Percentiles rank a stretch among this genome's conserved stretches.
These are phyloP conservation scores for Orussus abietinus DNA, from an alignment of 1,140 invertebrate genomes.

Conservation along the genomic window DNA sequence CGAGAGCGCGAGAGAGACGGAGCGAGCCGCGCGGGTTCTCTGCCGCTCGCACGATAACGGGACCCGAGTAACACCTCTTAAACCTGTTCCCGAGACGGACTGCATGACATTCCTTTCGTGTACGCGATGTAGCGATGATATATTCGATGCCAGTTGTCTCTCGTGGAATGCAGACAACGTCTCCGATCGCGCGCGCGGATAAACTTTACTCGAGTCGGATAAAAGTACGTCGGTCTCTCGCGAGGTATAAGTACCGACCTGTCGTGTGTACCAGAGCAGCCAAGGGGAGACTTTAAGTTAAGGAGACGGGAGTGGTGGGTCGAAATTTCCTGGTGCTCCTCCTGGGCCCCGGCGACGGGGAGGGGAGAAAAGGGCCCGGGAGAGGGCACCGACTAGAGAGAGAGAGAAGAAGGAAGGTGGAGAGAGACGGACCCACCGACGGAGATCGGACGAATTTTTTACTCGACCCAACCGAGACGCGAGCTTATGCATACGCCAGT, in stretches of 20 bases:
- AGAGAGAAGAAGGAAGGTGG: slow-evolving; percentile 9
- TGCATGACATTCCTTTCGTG: slow-evolving; percentile 26
- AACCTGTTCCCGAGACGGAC: slow-evolving; percentile 22
- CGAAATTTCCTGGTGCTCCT: no score
- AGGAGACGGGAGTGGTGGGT: no score
- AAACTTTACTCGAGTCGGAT: slow-evolving; percentile 19
- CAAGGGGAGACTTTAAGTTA: no score
- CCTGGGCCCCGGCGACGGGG: no score
- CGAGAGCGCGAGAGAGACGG: no score
- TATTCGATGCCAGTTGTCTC: slow-evolving; percentile 29
- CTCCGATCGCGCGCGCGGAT: slow-evolving; percentile 24
- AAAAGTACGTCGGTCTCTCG: no score
- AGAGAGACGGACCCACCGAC: slow-evolving; percentile 9
- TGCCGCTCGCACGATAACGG: slow-evolving; percentile 11
- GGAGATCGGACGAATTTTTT: slow-evolving; percentile 14
- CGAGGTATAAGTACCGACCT: no score
- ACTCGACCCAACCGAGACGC: no score
- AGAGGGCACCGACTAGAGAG: slow-evolving; percentile 9
- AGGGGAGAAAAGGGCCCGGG: no score
- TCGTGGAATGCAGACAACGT: slow-evolving; percentile 26
- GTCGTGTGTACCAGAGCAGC: no score
- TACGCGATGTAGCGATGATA: slow-evolving; percentile 28
- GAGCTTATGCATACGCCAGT: no score
- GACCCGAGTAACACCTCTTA: slow-evolving; percentile 17
- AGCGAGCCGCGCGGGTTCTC: slow-evolving; percentile 4